Evolutionary conservation across 2,888 invertebrate species (phyloP).

Genomic region (Trissoscelio sp.): DNA sequence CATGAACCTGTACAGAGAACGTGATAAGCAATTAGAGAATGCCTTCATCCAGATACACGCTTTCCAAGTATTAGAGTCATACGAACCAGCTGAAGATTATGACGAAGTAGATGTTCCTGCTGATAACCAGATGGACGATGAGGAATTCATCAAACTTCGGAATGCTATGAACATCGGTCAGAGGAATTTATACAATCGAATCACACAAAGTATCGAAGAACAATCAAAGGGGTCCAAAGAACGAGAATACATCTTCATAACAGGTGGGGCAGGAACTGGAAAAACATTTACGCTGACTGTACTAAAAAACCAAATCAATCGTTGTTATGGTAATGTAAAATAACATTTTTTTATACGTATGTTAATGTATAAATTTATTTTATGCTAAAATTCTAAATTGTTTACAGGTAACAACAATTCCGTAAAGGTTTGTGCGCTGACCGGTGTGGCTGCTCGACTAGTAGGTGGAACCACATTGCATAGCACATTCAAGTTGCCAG

Average conservation of each 20-base stretch:
- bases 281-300: constrained; percentile 23
- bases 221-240: constrained; percentile 14
- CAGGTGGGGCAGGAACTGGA: constrained; percentile 30
- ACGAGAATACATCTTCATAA: constrained; percentile 18
- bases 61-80: constrained; percentile 3
- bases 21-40: constrained; percentile 10
- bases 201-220: constrained; percentile 16
- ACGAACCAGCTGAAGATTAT: constrained; percentile 7
- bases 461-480: constrained; percentile 64
- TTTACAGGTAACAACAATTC: constrained; percentile 24
- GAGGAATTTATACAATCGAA: constrained; percentile 16
- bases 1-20: not conserved
- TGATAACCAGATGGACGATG: not conserved
- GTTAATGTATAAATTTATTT: constrained; percentile 21
- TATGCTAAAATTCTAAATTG: constrained; percentile 9
- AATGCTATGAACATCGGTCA: constrained; percentile 31
- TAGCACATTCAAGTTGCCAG: constrained; percentile 52
- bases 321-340: constrained; percentile 40
- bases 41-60: constrained; percentile 1
- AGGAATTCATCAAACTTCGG: constrained; percentile 10
- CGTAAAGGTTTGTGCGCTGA: constrained; percentile 71
- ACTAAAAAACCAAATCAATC: constrained; percentile 32
- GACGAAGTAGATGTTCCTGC: constrained; percentile 7
- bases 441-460: constrained; percentile 75
- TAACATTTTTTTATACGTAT: constrained; percentile 16